Percentiles rank a stretch among this genome's conserved stretches.
phyloP scores from a whole-genome alignment of 2,888 invertebrate species.

The Nemapogon koenigi region DNA sequence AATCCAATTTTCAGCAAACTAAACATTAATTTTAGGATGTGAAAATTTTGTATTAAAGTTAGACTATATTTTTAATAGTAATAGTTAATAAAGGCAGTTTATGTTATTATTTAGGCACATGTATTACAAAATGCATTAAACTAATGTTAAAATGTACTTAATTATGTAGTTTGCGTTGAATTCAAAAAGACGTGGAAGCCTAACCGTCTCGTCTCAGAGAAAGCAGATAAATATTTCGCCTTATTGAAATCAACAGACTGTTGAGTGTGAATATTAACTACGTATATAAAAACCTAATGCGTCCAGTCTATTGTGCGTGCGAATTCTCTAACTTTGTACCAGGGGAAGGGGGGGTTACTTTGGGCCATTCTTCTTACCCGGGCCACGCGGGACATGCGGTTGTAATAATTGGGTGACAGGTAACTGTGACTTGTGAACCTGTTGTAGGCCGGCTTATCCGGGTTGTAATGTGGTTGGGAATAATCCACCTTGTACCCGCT shows the following conservation, averaged over 20 bases:
- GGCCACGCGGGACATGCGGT: conserved; percentile 46
- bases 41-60: conserved; percentile 24
- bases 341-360: conserved; percentile 74
- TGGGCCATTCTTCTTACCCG: conserved; percentile 37
- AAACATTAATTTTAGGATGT: conserved; percentile 36
- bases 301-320: conserved; percentile 75
- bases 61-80: background rate
- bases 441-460: conserved; percentile 52
- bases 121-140: background rate
- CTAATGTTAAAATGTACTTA: conserved; percentile 2
- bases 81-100: background rate
- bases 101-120: conserved; percentile 6
- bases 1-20: conserved; percentile 33
- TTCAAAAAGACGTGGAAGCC: conserved; percentile 37
- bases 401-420: conserved; percentile 43
- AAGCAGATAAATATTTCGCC: conserved; percentile 22
- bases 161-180: conserved; percentile 40
- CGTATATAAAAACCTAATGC: conserved; percentile 20
- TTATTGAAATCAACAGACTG: conserved; percentile 53
- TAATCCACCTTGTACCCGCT: conserved; percentile 59
- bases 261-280: conserved; percentile 14
- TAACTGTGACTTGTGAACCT: conserved; percentile 48
- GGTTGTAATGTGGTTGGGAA: conserved; percentile 48
- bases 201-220: background rate
- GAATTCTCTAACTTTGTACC: conserved; percentile 77